A percentile compares a stretch with the other conserved stretches of the same genome.
phyloP scores from a whole-genome alignment of 2,888 invertebrate genomes.

The Eustalomyia histrio region DNA sequence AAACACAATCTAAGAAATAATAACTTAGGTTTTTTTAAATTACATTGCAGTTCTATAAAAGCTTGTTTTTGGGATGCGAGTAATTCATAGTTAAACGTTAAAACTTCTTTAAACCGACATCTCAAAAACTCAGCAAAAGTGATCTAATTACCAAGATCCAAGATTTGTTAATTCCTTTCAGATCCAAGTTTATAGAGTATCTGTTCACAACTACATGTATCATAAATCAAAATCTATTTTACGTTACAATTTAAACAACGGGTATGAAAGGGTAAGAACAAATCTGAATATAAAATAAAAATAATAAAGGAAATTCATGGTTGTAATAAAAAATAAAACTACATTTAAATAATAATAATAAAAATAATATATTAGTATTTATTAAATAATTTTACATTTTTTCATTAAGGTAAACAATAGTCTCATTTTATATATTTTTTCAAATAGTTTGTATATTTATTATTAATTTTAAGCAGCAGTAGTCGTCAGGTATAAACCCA shows the following conservation, averaged over 20 bases:
- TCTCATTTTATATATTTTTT: background rate
- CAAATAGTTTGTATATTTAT: background rate
- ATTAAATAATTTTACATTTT: background rate
- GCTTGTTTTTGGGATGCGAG: no score
- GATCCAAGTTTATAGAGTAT: no score
- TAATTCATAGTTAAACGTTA: no score
- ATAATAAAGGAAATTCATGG: background rate
- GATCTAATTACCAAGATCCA: conserved; percentile 37
- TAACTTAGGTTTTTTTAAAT: conserved; percentile 26
- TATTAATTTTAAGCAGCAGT: background rate
- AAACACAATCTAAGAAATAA: no score
- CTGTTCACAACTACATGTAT: no score
- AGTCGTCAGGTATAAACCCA: background rate
- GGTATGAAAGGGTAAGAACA: background rate
- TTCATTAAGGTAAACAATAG: background rate
- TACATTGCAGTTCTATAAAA: conserved; percentile 28
- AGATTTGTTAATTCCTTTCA: no score
- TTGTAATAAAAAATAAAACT: background rate
- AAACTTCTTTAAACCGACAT: no score
- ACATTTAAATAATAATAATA: background rate
- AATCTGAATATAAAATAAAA: background rate
- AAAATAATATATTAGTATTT: background rate
- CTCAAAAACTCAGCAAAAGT: background rate
- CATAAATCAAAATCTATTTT: no score
- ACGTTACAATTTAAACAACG: no score